These are phyloP conservation scores for Chlamydotis undulata DNA, from an alignment of 2,113 vertebrate species.

Conservation along the genomic window DNA sequence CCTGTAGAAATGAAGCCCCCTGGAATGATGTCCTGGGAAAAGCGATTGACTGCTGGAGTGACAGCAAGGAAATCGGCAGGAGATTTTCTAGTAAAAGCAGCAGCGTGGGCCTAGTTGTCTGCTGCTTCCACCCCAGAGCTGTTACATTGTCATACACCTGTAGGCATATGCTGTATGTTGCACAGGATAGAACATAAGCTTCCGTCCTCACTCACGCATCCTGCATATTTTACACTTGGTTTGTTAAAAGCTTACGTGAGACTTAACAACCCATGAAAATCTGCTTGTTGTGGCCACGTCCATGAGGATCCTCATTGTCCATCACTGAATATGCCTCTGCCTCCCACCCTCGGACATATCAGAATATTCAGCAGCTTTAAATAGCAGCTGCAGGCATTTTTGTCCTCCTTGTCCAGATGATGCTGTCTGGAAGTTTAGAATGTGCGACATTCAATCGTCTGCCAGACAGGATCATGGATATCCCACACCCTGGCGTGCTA, in stretches of 20 bases:
- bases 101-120: not conserved
- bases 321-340: not conserved
- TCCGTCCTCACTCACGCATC: not conserved
- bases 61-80: not conserved
- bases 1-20: not conserved
- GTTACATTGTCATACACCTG: rapidly evolving
- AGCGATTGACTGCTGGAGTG: not conserved
- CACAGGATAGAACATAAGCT: not conserved
- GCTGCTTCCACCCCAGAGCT: not conserved
- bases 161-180: not conserved
- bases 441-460: not conserved
- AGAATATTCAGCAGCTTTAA: constrained; percentile 3
- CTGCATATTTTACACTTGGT: not conserved
- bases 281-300: not conserved
- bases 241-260: not conserved
- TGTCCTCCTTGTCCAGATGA: not conserved
- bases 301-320: not conserved
- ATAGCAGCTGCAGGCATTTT: not conserved
- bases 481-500: not conserved
- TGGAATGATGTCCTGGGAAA: not conserved
- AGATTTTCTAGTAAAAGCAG: not conserved
- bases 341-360: not conserved
- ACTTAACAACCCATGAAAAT: not conserved
- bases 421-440: constrained; percentile 35
- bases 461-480: not conserved